Percentiles rank a stretch among this genome's conserved stretches.
These are phyloP conservation scores for Byasa hedistus DNA, from an alignment of 2,888 invertebrate species.

Conservation along the genomic window DNA sequence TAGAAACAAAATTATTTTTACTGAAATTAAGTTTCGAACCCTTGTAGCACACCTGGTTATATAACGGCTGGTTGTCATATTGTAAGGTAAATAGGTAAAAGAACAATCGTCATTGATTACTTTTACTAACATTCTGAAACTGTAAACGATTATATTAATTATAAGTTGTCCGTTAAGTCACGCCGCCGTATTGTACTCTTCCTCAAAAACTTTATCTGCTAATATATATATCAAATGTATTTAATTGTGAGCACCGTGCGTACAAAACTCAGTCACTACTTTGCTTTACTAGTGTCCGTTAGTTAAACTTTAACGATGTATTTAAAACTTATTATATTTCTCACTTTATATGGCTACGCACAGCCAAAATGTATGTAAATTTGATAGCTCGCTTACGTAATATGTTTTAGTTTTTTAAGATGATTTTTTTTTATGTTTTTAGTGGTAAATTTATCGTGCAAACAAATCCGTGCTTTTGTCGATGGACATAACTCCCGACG, in stretches of 20 bases:
- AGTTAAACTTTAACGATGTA: constrained; percentile 47
- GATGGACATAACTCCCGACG: constrained; percentile 47
- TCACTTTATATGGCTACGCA: constrained; percentile 39
- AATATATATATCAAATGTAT: constrained; percentile 18
- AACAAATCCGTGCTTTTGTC: constrained; percentile 44
- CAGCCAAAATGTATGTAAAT: constrained; percentile 47
- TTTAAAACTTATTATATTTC: constrained; percentile 45
- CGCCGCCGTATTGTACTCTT: not conserved
- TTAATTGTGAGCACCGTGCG: constrained; percentile 24
- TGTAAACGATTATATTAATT: not conserved
- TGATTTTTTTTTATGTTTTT: constrained; percentile 30
- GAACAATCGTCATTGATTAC: not conserved
- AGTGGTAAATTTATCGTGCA: constrained; percentile 46
- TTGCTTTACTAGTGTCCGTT: constrained; percentile 31
- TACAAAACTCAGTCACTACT: constrained; percentile 34
- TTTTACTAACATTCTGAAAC: not conserved
- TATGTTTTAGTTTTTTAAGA: constrained; percentile 2
- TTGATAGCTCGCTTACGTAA: constrained; percentile 14
- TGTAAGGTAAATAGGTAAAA: not conserved
- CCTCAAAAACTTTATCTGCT: constrained; percentile 16
- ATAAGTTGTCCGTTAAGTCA: constrained; percentile 4
- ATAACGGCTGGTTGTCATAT: not conserved
- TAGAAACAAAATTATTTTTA: not conserved
- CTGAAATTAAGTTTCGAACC: not conserved
- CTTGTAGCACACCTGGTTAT: not conserved